Conservation (phyloP, 1,140 invertebrate genomes). For the Caenorhabditis latens region DNA sequence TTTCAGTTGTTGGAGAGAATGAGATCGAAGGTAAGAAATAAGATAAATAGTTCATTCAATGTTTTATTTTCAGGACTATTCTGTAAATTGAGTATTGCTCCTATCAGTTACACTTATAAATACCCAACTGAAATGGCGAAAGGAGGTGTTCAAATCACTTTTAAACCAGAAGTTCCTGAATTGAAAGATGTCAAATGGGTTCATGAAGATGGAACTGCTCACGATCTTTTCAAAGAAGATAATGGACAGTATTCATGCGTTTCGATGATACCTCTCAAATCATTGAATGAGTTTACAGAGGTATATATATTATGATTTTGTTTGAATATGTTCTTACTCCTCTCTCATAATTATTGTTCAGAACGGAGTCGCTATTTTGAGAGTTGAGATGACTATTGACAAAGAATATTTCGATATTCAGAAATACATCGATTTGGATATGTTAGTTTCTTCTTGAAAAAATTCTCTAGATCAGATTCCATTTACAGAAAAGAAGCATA, state of each 20-base stretch:
- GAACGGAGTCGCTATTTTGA: slow-evolving; percentile 4
- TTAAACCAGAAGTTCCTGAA: slow-evolving; percentile 21
- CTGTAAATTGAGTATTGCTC: background rate
- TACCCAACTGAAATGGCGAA: slow-evolving; percentile 15
- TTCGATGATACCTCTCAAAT: background rate
- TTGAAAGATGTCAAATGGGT: slow-evolving; percentile 31
- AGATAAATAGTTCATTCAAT: background rate
- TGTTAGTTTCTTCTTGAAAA: background rate
- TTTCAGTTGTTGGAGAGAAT: background rate
- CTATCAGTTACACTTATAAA: background rate
- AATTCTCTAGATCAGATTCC: background rate
- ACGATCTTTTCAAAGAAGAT: background rate
- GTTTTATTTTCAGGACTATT: background rate
- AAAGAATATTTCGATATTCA: slow-evolving; percentile 23
- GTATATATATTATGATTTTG: background rate
- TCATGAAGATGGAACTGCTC: background rate
- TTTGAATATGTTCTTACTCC: background rate
- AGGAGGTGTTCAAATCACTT: slow-evolving; percentile 15
- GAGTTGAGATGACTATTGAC: slow-evolving; percentile 29
- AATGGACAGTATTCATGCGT: slow-evolving; percentile 4
- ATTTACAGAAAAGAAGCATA: slow-evolving; percentile 12
- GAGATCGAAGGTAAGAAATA: background rate
- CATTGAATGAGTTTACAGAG: background rate
- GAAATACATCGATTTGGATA: background rate
- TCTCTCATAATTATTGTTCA: background rate